Conservation (phyloP, 2,797 vertebrate genomes). For the Darevskia mixta region DNA sequence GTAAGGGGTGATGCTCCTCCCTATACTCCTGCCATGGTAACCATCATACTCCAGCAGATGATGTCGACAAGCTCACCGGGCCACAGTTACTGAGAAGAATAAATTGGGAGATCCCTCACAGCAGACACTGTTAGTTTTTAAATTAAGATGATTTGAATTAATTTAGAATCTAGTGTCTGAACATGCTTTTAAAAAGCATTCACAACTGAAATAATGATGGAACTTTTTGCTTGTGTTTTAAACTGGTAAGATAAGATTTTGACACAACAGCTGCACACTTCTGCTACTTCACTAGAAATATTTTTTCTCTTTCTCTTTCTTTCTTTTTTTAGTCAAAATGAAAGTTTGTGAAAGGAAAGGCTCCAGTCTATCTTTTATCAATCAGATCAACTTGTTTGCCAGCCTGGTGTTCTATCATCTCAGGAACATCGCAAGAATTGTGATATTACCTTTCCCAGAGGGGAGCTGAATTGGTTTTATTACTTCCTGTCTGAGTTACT, state of each 20-base stretch:
- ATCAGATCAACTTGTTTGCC: conserved; percentile 52
- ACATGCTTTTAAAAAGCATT: background rate
- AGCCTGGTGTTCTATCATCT: conserved; percentile 52
- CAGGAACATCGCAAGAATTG: conserved; percentile 44
- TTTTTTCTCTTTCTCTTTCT: conserved; percentile 33
- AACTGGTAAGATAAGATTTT: background rate
- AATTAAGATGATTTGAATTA: background rate
- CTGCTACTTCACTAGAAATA: background rate
- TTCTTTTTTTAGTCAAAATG: conserved; percentile 2
- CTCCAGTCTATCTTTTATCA: conserved; percentile 63
- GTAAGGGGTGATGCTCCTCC: no score
- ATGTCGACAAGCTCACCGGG: no score
- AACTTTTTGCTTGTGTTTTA: background rate
- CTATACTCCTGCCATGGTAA: no score
- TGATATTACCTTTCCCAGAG: conserved; percentile 62
- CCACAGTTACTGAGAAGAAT: no score
- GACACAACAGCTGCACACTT: background rate
- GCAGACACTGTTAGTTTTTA: no score
- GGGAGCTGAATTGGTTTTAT: conserved; percentile 63
- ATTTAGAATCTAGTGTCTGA: background rate
- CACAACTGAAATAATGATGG: background rate
- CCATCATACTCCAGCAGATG: no score
- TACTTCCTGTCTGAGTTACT: conserved; percentile 64
- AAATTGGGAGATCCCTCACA: no score
- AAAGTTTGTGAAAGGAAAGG: conserved; percentile 39